phyloP scores from a whole-genome alignment of 1,140 invertebrate species.

The Bombus terrestris region DNA sequence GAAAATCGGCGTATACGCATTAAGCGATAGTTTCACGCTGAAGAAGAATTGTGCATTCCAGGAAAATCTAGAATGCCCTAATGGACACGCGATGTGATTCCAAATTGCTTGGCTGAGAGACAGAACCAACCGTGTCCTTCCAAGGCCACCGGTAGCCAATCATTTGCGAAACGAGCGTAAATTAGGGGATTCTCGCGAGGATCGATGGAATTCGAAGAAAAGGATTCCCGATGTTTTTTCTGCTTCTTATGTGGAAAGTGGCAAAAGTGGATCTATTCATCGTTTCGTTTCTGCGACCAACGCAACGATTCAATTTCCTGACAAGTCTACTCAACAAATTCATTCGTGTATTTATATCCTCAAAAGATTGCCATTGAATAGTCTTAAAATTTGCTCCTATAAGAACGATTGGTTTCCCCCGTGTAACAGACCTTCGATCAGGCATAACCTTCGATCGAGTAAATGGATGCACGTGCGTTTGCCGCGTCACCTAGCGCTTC shows the following conservation, averaged over 20 bases:
- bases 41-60: neutral
- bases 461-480: conserved; percentile 13
- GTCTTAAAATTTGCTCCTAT: neutral
- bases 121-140: conserved; percentile 1
- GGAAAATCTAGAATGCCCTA: neutral
- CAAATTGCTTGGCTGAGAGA: neutral
- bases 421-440: neutral
- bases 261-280: neutral
- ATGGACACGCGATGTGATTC: neutral
- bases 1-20: neutral
- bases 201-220: neutral
- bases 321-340: neutral
- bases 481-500: neutral
- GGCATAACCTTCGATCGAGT: neutral
- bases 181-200: neutral
- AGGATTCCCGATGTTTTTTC: neutral
- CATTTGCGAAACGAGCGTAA: conserved; percentile 14
- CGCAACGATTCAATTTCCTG: neutral
- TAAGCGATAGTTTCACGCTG: neutral
- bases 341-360: neutral
- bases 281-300: neutral
- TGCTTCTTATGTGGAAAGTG: neutral
- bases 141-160: conserved; percentile 42
- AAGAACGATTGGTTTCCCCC: too few species aligned
- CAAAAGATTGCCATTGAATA: fast-evolving